phyloP scores from a whole-genome alignment of 2,888 invertebrate species.

The Halocaridina rubra region DNA sequence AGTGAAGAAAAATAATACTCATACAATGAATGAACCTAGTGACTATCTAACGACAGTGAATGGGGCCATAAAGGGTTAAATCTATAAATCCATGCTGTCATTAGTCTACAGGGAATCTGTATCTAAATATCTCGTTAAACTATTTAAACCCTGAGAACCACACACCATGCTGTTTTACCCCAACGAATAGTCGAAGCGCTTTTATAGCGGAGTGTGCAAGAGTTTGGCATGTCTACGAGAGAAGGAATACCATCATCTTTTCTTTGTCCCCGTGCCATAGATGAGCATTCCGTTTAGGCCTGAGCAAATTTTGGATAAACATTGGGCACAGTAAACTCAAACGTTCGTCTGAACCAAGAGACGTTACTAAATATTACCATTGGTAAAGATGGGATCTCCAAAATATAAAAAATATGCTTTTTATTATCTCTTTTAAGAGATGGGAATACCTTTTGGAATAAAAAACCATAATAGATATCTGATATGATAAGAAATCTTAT shows the following conservation, averaged over 20 bases:
- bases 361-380: not conserved
- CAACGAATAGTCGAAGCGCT: not conserved
- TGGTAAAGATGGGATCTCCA: not conserved
- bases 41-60: too few species aligned
- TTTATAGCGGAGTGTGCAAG: not conserved
- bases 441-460: too few species aligned
- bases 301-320: not conserved
- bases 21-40: too few species aligned
- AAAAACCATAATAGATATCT: too few species aligned
- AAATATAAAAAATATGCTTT: not conserved
- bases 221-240: not conserved
- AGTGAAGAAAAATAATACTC: too few species aligned
- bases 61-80: not conserved
- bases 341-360: not conserved
- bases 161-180: not conserved
- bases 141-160: too few species aligned
- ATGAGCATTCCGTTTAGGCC: constrained; percentile 32
- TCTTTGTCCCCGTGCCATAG: constrained; percentile 19
- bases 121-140: too few species aligned
- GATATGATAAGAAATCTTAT: too few species aligned
- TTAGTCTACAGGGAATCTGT: too few species aligned
- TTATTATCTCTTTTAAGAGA: too few species aligned
- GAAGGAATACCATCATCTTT: constrained; percentile 39
- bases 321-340: not conserved
- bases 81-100: too few species aligned